Base-by-base conservation (phyloP, 2,113 vertebrate species). In the Chrysemys picta region DNA sequence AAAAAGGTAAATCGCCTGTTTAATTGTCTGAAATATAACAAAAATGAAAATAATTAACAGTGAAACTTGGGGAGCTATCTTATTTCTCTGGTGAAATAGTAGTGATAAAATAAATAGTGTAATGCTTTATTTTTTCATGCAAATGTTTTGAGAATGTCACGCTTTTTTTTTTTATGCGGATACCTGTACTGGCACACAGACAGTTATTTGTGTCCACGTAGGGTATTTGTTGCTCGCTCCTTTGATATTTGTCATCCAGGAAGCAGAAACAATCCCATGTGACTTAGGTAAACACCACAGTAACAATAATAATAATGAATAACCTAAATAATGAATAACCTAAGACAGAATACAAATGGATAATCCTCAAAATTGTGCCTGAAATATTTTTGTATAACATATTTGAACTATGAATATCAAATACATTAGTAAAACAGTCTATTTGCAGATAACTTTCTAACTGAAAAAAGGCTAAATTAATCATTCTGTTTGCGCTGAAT, bases 21-120 rank as follows among this genome's bases (percentile, higher is more conserved):
- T 88, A 89, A 91, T 89, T 90, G 86, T 62, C 89, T 42, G 78
- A 57, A 89, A 57, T 93, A 88, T 89, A 50, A 90, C 42, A 84
- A 96, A 93, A 82, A 62, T 31, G 10, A 31, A 24, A 93, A 91
- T 90, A 90, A 94, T 89, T 87, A 87, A 95, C 25, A 14, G 5
- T 90, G 86, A 94, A 94, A 89, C 49, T 80, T 78, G 16, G 2
- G 14, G 25, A 8, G 10, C 87, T 62, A 8, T 87, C 24, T 91
- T 87, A 22, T 35, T 94, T 65, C 24, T 59, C 56, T 82, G 45
- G 53, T 83, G 88, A 89, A 90, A 89, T 90, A 85, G 82, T 6
- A 78, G 21, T 90, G 82, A 57, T n/a, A 7, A 87, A 84, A 92
- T 54, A 54, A 84, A 72, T n/a, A 87, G 45, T 50, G 29, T 91